Evolutionary conservation across 2,888 invertebrate species (phyloP).

Genomic region (Smittia aterrima): DNA sequence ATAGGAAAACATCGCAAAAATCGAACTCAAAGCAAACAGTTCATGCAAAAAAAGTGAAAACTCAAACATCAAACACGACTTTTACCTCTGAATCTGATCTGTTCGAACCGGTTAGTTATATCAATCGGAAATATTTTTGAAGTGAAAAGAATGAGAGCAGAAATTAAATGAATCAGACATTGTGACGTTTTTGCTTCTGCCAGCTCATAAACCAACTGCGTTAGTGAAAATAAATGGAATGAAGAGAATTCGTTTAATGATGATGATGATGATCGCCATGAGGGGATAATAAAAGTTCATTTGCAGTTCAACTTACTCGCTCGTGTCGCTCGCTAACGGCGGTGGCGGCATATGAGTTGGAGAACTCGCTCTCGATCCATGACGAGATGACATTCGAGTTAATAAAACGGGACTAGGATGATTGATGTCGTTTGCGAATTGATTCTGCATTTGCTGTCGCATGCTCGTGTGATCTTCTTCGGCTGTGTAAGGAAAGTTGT

Average conservation of each 20-base stretch:
- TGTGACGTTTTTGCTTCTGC: conserved; percentile 49
- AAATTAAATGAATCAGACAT: conserved; percentile 51
- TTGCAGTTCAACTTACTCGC: conserved; percentile 59
- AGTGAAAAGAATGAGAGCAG: conserved; percentile 41
- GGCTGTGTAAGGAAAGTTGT: conserved; percentile 80
- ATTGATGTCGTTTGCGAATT: conserved; percentile 55
- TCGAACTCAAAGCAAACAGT: neutral
- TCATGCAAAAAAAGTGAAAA: neutral
- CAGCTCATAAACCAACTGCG: conserved; percentile 49
- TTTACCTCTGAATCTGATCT: conserved; percentile 16
- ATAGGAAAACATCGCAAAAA: neutral
- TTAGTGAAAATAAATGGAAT: conserved; percentile 44
- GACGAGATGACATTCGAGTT: conserved; percentile 49
- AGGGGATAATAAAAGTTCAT: neutral
- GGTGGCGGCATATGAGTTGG: conserved; percentile 58
- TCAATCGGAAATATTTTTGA: neutral
- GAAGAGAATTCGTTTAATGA: neutral
- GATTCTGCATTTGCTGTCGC: conserved; percentile 46
- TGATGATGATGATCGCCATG: neutral
- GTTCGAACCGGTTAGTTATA: neutral
- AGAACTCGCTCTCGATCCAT: conserved; percentile 51
- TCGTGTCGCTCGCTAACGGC: conserved; percentile 62
- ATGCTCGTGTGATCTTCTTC: conserved; percentile 69
- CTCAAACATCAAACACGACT: neutral
- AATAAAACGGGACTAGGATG: conserved; percentile 54